These are phyloP conservation scores for Zaprionus ghesquierei DNA, from an alignment of 1,140 invertebrate genomes.

Conservation along the genomic window DNA sequence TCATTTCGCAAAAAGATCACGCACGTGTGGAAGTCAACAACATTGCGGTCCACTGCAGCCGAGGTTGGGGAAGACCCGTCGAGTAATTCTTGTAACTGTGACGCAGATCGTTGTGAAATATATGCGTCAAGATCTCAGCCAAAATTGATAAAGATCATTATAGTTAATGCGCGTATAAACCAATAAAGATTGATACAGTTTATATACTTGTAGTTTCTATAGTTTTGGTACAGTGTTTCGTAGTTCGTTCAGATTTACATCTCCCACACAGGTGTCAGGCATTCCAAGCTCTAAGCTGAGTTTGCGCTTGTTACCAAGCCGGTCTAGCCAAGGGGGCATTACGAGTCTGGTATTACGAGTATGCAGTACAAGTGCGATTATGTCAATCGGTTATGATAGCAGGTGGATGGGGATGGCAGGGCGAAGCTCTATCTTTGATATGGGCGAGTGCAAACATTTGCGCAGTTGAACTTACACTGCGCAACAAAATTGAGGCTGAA, in stretches of 20 bases:
- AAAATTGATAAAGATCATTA: neutral
- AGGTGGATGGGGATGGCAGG: neutral
- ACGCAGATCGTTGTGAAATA: neutral
- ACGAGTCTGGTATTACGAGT: neutral
- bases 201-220: neutral
- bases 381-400: neutral
- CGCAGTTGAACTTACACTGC: neutral
- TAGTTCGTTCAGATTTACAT: neutral
- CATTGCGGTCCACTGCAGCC: neutral
- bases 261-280: neutral
- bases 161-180: neutral
- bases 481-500: neutral
- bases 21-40: constrained; percentile 11
- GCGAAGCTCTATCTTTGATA: neutral
- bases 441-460: neutral
- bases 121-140: neutral
- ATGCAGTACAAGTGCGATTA: neutral
- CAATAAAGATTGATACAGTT: neutral
- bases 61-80: constrained; percentile 10
- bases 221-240: no score
- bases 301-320: neutral
- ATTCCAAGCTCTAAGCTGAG: neutral
- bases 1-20: constrained; percentile 12
- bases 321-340: neutral
- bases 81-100: neutral